These are phyloP conservation scores for Callocephalon fimbriatum DNA, from an alignment of 2,113 vertebrate species.

Conservation along the genomic window DNA sequence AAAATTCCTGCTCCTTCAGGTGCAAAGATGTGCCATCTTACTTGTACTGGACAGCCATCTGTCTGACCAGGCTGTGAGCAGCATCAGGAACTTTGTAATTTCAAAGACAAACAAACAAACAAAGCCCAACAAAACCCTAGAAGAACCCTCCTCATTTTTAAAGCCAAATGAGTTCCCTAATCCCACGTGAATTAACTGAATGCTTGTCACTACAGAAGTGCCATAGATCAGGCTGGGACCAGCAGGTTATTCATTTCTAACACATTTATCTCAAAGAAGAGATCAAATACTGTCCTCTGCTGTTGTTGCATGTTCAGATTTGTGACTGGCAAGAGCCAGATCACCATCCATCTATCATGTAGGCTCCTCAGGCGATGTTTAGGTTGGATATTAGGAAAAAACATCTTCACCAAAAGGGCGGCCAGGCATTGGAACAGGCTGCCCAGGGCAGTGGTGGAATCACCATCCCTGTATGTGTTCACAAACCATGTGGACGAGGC, in stretches of 20 bases:
- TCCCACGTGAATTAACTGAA: background rate
- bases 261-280: background rate
- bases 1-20: background rate
- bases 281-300: background rate
- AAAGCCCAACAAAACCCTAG: background rate
- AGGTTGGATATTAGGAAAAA: background rate
- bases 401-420: background rate
- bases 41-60: background rate
- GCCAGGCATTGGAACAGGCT: background rate
- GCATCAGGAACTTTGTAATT: background rate
- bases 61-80: background rate
- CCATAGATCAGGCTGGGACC: background rate
- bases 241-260: background rate
- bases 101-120: background rate
- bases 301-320: background rate
- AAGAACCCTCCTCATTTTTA: background rate
- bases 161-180: background rate
- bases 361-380: background rate
- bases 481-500: background rate
- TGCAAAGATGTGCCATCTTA: background rate
- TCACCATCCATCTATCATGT: background rate
- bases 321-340: background rate
- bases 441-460: background rate
- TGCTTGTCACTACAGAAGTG: background rate
- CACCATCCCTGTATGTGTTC: background rate